Base-by-base conservation (phyloP, 1,140 invertebrate species). In the Eumeta japonica region DNA sequence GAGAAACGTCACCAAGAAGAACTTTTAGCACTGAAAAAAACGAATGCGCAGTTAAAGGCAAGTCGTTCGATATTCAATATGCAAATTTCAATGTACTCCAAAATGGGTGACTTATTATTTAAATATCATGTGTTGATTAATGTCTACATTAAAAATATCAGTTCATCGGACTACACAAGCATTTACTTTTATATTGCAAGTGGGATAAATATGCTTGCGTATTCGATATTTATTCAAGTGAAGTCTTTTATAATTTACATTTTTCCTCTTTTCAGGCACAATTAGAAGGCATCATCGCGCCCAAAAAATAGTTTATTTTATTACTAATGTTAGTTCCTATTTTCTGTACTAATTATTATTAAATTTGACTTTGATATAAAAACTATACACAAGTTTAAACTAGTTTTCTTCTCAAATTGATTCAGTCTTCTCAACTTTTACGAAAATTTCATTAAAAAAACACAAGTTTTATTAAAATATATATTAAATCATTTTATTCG, bases 1-100 rank as follows among this genome's bases (percentile, higher is more conserved):
- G 89, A 94, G 62, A 91, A 92, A 63, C 89, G 92, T 60, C 90
- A 95, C 55, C 83, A 83, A 10, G 93, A 97, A 62, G 93, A 97
- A 70, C 85, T 95, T 28, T 79, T 88, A 27, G 92, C 93, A 53
- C 76, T 96, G 15, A 96, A 94, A 74, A 89, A 92, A 65, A 94
- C 93, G 4, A 97, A 96, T 68, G 83, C 88, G 50, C 94, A 97
- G 66, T 75, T 97, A 10, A 96, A 96, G 82, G 89, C 90, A 34
- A 32, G 11, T 10, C 24, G 19, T 5, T n/a, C n/a, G n/a, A 5
- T 24, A 24, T 24, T n/a, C n/a, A 24, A 24, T 24, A 4, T 43
- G 46, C 16, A 5, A 11, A 37, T 10, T n/a, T 13, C 16, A 9
- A 10, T 28, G 7, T 11, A n/a, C n/a, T n/a, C n/a, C 13, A 16